Conservation (phyloP, 2,797 vertebrate species). For the Hydrocynus forskahlii region DNA sequence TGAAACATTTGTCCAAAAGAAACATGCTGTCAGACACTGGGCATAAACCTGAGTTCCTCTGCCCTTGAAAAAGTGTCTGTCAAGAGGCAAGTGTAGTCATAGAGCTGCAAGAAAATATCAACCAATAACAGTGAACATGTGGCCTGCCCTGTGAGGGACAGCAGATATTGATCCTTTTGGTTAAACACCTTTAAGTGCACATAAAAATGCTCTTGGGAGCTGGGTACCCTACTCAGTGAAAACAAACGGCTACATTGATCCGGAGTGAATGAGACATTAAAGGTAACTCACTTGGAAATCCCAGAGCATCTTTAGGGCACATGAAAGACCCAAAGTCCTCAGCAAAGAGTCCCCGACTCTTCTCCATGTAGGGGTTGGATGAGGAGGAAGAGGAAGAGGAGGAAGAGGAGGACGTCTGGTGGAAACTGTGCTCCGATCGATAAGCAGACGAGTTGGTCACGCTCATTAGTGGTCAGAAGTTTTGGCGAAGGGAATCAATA, state of each 20-base stretch:
- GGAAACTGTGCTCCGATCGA: constrained; percentile 85
- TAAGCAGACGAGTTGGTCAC: constrained; percentile 83
- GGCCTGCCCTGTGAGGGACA: neutral
- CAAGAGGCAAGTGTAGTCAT: neutral
- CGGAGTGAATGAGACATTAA: constrained; percentile 26
- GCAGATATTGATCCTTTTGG: neutral
- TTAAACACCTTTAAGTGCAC: neutral
- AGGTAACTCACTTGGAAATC: constrained; percentile 87
- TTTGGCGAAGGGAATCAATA: constrained; percentile 40
- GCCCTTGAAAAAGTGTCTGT: neutral
- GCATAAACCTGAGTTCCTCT: neutral
- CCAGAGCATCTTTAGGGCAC: constrained; percentile 82
- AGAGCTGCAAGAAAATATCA: constrained; percentile 10
- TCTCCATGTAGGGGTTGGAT: constrained; percentile 89
- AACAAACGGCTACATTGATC: constrained; percentile 9
- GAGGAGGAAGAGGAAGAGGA: constrained; percentile 68
- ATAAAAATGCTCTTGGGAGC: neutral
- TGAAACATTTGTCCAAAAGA: neutral
- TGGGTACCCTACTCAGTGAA: neutral
- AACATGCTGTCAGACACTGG: neutral
- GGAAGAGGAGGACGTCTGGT: constrained; percentile 74
- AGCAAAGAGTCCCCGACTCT: constrained; percentile 83
- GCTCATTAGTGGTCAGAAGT: constrained; percentile 75
- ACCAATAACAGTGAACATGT: neutral
- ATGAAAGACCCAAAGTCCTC: constrained; percentile 92